These are phyloP conservation scores for Bimastos eiseni DNA, from an alignment of 2,888 invertebrate genomes.

Conservation along the genomic window DNA sequence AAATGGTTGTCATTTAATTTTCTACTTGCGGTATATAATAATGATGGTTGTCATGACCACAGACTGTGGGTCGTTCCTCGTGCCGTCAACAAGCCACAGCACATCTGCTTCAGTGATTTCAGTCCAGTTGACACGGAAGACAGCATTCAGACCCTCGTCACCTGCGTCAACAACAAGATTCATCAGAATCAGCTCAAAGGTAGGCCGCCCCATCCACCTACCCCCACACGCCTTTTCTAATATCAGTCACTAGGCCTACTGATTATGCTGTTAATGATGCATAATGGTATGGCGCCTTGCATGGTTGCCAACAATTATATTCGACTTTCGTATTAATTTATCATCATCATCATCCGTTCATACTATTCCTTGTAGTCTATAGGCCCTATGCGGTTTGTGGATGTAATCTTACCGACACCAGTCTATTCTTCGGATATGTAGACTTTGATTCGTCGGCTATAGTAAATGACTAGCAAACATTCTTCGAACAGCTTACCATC, in stretches of 20 bases:
- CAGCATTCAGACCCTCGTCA: conserved; percentile 29
- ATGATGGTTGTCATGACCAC: background rate
- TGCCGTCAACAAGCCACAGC: conserved; percentile 25
- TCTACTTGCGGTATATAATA: background rate
- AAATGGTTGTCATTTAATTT: background rate
- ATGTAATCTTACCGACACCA: no score
- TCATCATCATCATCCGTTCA: no score
- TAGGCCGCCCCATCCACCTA: background rate
- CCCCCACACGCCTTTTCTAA: no score
- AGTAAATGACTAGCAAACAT: no score
- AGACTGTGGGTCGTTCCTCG: conserved; percentile 36
- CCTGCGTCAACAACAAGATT: conserved; percentile 31
- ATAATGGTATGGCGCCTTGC: no score
- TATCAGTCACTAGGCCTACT: background rate
- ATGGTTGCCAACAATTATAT: no score
- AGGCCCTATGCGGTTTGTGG: no score
- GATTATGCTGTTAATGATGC: background rate
- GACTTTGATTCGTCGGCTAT: no score
- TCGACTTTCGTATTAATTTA: no score
- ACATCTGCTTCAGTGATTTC: conserved; percentile 33
- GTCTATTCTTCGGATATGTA: no score
- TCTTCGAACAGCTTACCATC: no score
- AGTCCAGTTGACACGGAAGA: conserved; percentile 24
- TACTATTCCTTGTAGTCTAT: no score
- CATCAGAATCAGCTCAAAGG: conserved; percentile 36